phyloP scores from a whole-genome alignment of 2,113 vertebrate genomes.

The Onychorhynchus coronatus region DNA sequence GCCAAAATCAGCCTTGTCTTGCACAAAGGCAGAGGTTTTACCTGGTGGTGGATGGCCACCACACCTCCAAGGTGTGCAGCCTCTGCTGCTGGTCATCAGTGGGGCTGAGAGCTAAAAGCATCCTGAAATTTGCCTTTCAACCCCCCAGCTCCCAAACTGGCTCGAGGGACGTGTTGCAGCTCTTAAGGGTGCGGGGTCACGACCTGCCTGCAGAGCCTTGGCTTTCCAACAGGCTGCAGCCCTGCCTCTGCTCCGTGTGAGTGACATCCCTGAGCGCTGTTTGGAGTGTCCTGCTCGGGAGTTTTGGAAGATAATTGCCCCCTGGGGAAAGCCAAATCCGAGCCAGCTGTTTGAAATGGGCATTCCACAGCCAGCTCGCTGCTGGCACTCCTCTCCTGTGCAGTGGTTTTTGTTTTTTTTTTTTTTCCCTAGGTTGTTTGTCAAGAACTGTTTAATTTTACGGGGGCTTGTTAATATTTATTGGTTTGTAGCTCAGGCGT shows the following conservation, averaged over 20 bases:
- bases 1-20: background rate
- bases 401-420: background rate
- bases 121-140: background rate
- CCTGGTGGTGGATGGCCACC: too few relatives aligned
- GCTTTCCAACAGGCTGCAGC: background rate
- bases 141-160: background rate
- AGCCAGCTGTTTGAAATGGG: background rate
- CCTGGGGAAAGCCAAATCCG: background rate
- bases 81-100: background rate
- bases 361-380: background rate
- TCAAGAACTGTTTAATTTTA: background rate
- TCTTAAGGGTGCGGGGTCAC: fast-evolving
- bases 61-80: background rate
- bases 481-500: background rate
- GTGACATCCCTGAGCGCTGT: background rate
- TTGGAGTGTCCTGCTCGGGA: background rate
- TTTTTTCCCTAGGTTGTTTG: background rate
- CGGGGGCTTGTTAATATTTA: background rate
- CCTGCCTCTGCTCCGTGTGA: background rate
- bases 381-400: background rate
- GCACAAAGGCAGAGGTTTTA: background rate
- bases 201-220: background rate
- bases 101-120: background rate
- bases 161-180: background rate
- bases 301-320: constrained; percentile 38